Base-by-base conservation (phyloP, 2,113 vertebrate genomes). In the Ailuropoda melanoleuca region DNA sequence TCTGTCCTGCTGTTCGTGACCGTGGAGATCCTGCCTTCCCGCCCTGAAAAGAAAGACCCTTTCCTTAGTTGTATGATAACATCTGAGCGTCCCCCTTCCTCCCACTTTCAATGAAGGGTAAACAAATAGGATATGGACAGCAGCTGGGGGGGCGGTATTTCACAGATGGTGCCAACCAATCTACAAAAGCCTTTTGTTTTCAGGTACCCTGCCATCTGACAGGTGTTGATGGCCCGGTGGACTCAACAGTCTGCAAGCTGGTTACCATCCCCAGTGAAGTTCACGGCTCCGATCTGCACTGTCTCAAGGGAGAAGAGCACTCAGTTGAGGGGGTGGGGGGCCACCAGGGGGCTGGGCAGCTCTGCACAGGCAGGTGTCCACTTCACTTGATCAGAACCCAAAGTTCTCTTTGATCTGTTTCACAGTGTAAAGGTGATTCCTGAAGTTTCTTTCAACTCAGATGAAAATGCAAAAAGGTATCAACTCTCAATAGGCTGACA, bases 161-260 rank as follows among this genome's bases (percentile, higher is more conserved):
- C 86, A 2, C 72, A 88, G 97, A 64, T 56, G 72, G 96, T 96
- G 93, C 91, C 96, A 80, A 77, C 55, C 29, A 50, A 17, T 29
- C 96, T 66, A 98, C 95, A 98, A 83, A 97, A 88, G 15, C 12
- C 58, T 58, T 98, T 98, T 98, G 93, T 98, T 88, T 93, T 1
- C 46, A 24, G 5, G 62, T 58, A 1, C 10, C 11, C n/a, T 95
- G 60, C 93, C 86, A 84, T 56, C 94, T 0, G 7, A 48, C 72
- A 97, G 93, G 66, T 86, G 62, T 29, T 31, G 0, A 12, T 10
- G 58, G 70, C 37, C 19, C 72, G 8, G 8, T 1, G 85, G 80
- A 37, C 66, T 56, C 50, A 14, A 14, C 96, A n/a, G 12, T 70
- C 37, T 1, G 0, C 48, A 83, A 77, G 55, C 39, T 50, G 70